Evolutionary conservation across 2,888 invertebrate genomes (phyloP), one percentile per base, ranked within the genome.

Genomic region (Rhagium mordax): DNA sequence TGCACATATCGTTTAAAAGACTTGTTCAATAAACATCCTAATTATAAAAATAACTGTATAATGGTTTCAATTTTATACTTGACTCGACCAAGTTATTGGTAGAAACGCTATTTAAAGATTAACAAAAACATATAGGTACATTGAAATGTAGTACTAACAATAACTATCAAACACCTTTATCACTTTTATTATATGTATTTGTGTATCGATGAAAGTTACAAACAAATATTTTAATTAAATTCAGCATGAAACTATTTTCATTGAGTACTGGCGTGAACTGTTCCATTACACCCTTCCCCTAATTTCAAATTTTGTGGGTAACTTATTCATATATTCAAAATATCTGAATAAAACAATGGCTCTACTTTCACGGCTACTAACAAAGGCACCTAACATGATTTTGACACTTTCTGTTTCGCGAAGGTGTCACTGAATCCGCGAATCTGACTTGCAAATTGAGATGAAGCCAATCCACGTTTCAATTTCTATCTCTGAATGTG

Each of bases 391-490:
- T 57, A 80, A 80, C 81, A 79, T 76, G 78, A 79, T 79, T 81
- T 81, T 78, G 79, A 77, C 80, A 81, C 79, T 82, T 82, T 81
- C 81, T 76, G 79, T 81, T 78, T 81, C 80, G 76, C 79, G 78
- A 75, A 80, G 81, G 80, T 81, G 82, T 81, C 79, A 79, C 78
- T 71, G 76, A 75, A 68, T 78, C 75, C 73, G 72, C 72, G 71
- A 78, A 84, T 84, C 80, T 83, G 81, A 83, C 81, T 84, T 84
- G 82, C 83, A 83, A 83, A 84, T 83, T 74, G 79, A 72, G 75
- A 76, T 76, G 80, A 81, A 78, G 78, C 76, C 81, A 82, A 83
- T 83, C 79, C 84, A 81, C 81, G 82, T 82, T 84, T 84, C 83
- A 83, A 83, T 84, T 83, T 81, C 81, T 79, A 79, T 80, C 79